A percentile compares a stretch with the other conserved stretches of the same genome.
Conservation (phyloP, 2,888 invertebrate genomes). For the Cacoxenus indagator region DNA sequence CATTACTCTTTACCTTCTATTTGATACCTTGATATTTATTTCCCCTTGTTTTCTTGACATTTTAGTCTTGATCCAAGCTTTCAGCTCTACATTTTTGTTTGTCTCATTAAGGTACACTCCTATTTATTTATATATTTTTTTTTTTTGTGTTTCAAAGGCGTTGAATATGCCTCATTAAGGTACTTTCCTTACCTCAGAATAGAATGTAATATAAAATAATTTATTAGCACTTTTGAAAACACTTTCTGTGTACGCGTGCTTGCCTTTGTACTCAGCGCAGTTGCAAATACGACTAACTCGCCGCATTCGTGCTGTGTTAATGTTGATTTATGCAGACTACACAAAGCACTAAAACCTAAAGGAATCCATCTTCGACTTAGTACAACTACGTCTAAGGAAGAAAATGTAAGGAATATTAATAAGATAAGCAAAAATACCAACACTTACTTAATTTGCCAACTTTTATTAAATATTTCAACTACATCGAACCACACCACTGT, state of each 20-base stretch:
- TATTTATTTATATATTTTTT: too few relatives aligned
- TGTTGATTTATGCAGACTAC: conserved; percentile 21
- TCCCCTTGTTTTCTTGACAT: too few relatives aligned
- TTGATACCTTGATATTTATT: too few relatives aligned
- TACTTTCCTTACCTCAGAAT: neutral
- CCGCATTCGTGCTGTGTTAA: conserved; percentile 1
- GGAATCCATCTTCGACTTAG: neutral
- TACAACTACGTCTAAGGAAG: neutral
- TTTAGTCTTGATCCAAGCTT: too few relatives aligned
- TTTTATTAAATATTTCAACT: conserved; percentile 51
- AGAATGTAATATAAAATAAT: neutral
- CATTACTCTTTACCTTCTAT: too few relatives aligned
- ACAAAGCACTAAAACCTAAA: neutral
- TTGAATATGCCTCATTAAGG: neutral
- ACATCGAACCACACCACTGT: neutral
- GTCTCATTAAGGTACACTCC: too few relatives aligned
- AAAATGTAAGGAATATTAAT: neutral
- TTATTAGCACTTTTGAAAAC: neutral
- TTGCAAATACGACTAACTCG: neutral
- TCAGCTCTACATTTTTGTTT: too few relatives aligned
- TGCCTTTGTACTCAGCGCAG: neutral
- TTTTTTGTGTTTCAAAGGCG: too few relatives aligned
- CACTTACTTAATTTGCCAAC: conserved; percentile 49
- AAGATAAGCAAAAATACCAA: conserved; percentile 34
- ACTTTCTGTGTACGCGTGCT: neutral